These are phyloP conservation scores for Octopus bimaculoides DNA, from an alignment of 1,140 invertebrate species.

Conservation along the genomic window DNA sequence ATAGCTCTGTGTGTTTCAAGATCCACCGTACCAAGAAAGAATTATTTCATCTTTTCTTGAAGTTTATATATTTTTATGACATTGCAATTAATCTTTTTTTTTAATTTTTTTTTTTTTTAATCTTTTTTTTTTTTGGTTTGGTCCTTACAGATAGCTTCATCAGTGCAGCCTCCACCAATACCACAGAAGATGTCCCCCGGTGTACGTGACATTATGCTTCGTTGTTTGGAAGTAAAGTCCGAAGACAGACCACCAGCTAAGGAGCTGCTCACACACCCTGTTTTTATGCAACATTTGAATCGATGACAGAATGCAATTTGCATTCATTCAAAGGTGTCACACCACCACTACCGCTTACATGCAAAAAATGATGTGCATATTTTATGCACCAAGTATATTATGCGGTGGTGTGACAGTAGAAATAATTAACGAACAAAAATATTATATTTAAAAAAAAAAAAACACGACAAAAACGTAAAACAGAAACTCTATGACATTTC, in stretches of 20 bases:
- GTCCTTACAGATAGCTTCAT: constrained; percentile 56
- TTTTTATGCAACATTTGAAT: constrained; percentile 44
- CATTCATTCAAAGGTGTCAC: not conserved
- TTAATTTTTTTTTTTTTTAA: no score
- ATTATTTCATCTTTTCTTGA: no score
- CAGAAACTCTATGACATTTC: not conserved
- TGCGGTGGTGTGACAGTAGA: no score
- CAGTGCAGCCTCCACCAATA: constrained; percentile 55
- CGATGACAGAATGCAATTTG: not conserved
- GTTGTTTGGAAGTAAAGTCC: constrained; percentile 56
- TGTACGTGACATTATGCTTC: constrained; percentile 53
- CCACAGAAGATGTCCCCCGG: constrained; percentile 54
- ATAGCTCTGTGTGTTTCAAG: no score
- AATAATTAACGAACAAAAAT: not conserved
- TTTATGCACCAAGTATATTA: not conserved
- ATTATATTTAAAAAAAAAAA: not conserved
- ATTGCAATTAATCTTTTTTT: no score
- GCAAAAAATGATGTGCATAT: not conserved
- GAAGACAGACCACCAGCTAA: constrained; percentile 56
- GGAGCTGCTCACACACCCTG: constrained; percentile 56
- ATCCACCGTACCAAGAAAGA: no score
- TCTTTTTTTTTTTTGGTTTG: not conserved
- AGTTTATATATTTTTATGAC: no score
- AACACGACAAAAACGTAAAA: not conserved
- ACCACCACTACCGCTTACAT: not conserved